These are phyloP conservation scores for Lampris incognitus DNA, from an alignment of 2,113 vertebrate species.

Conservation along the genomic window DNA sequence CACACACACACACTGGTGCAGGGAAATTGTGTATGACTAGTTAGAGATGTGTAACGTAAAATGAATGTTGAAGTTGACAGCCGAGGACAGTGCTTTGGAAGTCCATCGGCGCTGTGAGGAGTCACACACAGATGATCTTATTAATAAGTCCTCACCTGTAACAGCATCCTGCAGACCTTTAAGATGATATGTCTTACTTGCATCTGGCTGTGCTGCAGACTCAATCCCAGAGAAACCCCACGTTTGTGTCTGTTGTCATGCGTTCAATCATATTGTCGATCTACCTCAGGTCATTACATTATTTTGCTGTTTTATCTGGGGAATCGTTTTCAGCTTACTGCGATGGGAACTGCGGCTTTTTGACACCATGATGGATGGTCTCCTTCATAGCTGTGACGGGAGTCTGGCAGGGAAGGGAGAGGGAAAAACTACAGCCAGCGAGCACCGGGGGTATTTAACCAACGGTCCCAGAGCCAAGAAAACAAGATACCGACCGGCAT, in stretches of 20 bases:
- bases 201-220: background rate
- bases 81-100: too few species aligned
- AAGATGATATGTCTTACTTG: background rate
- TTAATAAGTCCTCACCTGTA: background rate
- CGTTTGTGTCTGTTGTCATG: too few species aligned
- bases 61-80: too few species aligned
- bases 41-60: too few species aligned
- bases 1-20: too few species aligned
- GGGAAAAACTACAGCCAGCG: background rate
- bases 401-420: background rate
- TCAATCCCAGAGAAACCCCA: too few species aligned
- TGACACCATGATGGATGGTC: slow-evolving; percentile 11
- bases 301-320: background rate
- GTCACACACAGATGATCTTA: too few species aligned
- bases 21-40: too few species aligned
- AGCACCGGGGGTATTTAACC: background rate
- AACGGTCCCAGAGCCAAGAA: background rate
- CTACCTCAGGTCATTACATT: background rate
- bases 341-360: background rate
- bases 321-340: background rate
- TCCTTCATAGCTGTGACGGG: slow-evolving; percentile 4
- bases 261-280: background rate
- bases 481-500: background rate
- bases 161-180: background rate
- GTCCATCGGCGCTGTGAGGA: too few species aligned